Evolutionary conservation across 2,888 invertebrate species (phyloP), one percentile per base, ranked within the genome.

Genomic region (Strigamia transsilvanica): DNA sequence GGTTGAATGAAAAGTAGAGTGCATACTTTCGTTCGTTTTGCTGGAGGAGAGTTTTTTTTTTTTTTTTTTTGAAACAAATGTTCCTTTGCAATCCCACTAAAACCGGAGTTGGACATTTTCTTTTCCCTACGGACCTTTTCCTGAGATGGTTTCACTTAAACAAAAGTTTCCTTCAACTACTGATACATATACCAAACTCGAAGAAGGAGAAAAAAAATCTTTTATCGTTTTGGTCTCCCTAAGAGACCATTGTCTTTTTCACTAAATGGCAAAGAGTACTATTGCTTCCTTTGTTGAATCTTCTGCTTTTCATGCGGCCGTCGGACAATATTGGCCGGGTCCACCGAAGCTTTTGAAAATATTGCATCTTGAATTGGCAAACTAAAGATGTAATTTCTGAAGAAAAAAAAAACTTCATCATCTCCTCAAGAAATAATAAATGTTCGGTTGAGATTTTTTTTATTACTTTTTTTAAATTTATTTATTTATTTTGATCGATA

Each of bases 221-320:
- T 46, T 46, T 46, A 66, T 66, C 61, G 61, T 66, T 66, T 66
- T 23, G 61, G 61, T 66, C 61, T 66, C 61, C 61, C 61, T 66
- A 66, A 66, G 61, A 66, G 61, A 66, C 61, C 61, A 66, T 66
- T 66, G 61, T 66, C 61, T 66, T 66, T 66, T 66, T 66, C 18
- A 66, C 21, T 66, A 66, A 66, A 66, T 66, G 61, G 61, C 61
- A 66, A 66, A 66, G 61, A 66, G 61, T 66, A 23, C 61, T 66
- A n/a, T 66, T 21, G 61, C 21, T 21, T 46, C 46, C 46, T 46
- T 66, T 23, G 61, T n/a, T 66, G 61, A 66, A 66, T 66, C 61
- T 66, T 66, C 61, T 66, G 61, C 61, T 66, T 66, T 66, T 23
- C 61, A 66, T 66, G 23, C 23, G 23, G 61, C 21, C 23, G 4